Percentiles rank a stretch among this genome's conserved stretches.
phyloP scores from a whole-genome alignment of 1,140 invertebrate species.

The Lucilia sericata region DNA sequence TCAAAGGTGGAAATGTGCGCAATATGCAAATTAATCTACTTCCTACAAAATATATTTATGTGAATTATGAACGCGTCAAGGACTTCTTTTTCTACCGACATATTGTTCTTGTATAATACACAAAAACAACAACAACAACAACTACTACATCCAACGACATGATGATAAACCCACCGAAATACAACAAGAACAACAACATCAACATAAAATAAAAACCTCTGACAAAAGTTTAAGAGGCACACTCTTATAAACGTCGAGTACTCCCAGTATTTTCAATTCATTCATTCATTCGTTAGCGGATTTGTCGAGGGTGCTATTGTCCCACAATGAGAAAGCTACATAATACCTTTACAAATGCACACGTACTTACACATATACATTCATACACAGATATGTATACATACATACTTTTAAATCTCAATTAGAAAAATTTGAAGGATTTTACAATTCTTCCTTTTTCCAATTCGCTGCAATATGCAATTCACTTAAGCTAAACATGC shows the following conservation, averaged over 20 bases:
- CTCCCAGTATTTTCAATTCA: not conserved
- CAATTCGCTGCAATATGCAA: slow-evolving; percentile 28
- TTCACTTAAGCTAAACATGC: slow-evolving; percentile 33
- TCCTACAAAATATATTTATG: slow-evolving; percentile 33
- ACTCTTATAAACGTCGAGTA: slow-evolving; percentile 35
- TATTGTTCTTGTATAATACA: slow-evolving; percentile 24
- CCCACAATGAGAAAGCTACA: slow-evolving; percentile 26
- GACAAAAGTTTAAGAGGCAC: slow-evolving; percentile 33
- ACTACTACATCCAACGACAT: not conserved
- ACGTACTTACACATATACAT: not conserved
- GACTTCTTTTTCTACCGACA: slow-evolving; percentile 22
- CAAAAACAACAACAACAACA: not conserved
- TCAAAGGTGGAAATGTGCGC: slow-evolving; percentile 46
- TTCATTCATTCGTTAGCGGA: slow-evolving; percentile 38
- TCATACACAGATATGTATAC: not conserved
- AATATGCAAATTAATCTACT: slow-evolving; percentile 45
- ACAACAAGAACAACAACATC: not conserved
- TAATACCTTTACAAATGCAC: not conserved
- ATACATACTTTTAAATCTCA: slow-evolving; percentile 10
- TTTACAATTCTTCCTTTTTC: slow-evolving; percentile 10
- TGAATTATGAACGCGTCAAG: slow-evolving; percentile 44
- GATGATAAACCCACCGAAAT: not conserved
- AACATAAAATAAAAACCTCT: not conserved
- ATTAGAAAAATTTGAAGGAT: slow-evolving; percentile 39
- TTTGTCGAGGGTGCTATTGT: slow-evolving; percentile 42